These are phyloP conservation scores for Abscondita cerata DNA, from an alignment of 2,888 invertebrate genomes.

Conservation along the genomic window DNA sequence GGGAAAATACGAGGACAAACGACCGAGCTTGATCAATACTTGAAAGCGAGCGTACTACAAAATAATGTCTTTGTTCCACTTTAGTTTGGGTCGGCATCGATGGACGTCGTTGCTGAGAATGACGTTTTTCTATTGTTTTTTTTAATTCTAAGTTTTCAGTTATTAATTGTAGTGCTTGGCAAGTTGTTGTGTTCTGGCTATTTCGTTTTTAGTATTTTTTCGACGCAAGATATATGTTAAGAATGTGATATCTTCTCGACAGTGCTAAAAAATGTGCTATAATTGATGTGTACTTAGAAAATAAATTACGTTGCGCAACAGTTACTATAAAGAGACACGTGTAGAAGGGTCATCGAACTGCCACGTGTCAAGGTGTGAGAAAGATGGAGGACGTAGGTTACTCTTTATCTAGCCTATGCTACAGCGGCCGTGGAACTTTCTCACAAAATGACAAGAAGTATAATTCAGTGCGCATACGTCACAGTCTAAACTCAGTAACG, in stretches of 20 bases:
- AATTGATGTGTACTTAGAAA: not conserved
- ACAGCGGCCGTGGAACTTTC: constrained; percentile 39
- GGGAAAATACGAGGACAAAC: constrained; percentile 43
- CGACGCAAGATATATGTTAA: too few relatives aligned
- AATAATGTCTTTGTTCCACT: constrained; percentile 41
- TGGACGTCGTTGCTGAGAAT: constrained; percentile 27
- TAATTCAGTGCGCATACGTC: constrained; percentile 41
- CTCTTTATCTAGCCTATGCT: constrained; percentile 40
- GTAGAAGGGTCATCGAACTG: constrained; percentile 51
- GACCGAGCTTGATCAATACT: constrained; percentile 46
- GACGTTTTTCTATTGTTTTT: constrained; percentile 12
- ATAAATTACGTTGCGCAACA: constrained; percentile 43
- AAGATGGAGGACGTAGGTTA: constrained; percentile 35
- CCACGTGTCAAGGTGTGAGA: constrained; percentile 48
- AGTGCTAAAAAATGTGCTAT: too few relatives aligned
- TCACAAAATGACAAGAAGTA: constrained; percentile 29
- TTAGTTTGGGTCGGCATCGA: constrained; percentile 31
- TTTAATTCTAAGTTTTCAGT: constrained; percentile 2
- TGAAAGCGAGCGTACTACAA: constrained; percentile 46
- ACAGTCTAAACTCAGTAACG: constrained; percentile 40
- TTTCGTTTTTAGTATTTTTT: too few relatives aligned
- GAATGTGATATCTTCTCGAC: too few relatives aligned
- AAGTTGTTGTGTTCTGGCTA: too few relatives aligned
- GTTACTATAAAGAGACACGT: constrained; percentile 43
- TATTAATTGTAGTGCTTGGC: too few relatives aligned